These are phyloP conservation scores for Geococcyx californianus DNA, from an alignment of 2,113 vertebrate species.

Conservation along the genomic window DNA sequence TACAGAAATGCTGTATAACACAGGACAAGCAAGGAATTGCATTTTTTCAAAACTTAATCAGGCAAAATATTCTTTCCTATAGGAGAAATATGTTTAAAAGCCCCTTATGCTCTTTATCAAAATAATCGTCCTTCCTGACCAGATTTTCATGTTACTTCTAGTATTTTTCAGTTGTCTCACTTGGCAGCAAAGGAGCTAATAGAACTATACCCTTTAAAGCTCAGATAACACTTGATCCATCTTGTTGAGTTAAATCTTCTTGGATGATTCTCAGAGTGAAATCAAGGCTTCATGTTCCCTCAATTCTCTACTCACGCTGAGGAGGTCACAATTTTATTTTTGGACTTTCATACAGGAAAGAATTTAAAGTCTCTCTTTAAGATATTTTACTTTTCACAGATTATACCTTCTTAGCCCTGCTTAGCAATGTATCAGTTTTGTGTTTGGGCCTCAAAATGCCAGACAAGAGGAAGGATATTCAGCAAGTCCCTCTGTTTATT, in stretches of 20 bases:
- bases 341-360: background rate
- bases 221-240: background rate
- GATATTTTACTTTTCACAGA: background rate
- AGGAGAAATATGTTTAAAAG: background rate
- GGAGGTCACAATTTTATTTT: background rate
- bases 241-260: background rate
- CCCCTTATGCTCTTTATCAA: background rate
- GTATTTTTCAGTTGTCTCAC: background rate
- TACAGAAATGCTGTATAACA: background rate
- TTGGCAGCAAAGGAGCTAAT: background rate
- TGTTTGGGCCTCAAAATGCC: constrained; percentile 8
- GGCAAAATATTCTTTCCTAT: background rate
- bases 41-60: background rate
- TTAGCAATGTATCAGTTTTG: constrained; percentile 27
- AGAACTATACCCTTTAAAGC: background rate
- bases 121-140: background rate
- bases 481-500: constrained; percentile 53
- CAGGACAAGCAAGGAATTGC: background rate
- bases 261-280: background rate
- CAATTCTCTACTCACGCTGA: background rate
- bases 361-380: background rate
- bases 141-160: background rate
- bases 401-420: background rate
- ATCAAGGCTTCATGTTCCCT: background rate
- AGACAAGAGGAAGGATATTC: constrained; percentile 9